These are phyloP conservation scores for Calyptomena viridis DNA, from an alignment of 2,113 vertebrate genomes.

Conservation along the genomic window DNA sequence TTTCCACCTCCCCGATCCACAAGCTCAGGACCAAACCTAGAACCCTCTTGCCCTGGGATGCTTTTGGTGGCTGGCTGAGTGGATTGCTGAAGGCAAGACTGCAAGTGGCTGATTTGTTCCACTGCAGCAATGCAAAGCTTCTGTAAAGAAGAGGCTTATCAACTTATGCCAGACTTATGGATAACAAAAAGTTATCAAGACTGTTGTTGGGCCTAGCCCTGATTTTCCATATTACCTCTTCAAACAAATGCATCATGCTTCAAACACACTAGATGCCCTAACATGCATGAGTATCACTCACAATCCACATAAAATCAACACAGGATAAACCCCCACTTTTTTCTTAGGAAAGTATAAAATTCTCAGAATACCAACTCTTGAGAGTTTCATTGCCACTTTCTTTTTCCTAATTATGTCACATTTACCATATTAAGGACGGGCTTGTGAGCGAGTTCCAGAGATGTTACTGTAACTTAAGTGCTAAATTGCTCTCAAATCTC, in stretches of 20 bases:
- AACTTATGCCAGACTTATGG: not conserved
- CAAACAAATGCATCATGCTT: not conserved
- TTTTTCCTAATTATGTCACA: not conserved
- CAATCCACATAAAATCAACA: not conserved
- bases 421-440: not conserved
- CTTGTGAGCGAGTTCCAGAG: not conserved
- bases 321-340: not conserved
- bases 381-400: not conserved
- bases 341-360: not conserved
- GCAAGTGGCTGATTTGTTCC: not conserved
- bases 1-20: not conserved
- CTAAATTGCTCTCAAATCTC: not conserved
- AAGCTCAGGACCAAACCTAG: not conserved
- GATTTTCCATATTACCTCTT: not conserved
- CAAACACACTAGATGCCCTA: not conserved
- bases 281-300: not conserved
- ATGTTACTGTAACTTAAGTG: not conserved
- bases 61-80: not conserved
- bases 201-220: not conserved
- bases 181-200: not conserved
- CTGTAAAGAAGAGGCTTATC: not conserved
- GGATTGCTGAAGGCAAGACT: not conserved
- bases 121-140: accelerated
- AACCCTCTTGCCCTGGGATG: not conserved
- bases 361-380: not conserved